Base-by-base conservation (phyloP, 2,888 invertebrate species). In the Scelioninae gen. 1 region DNA sequence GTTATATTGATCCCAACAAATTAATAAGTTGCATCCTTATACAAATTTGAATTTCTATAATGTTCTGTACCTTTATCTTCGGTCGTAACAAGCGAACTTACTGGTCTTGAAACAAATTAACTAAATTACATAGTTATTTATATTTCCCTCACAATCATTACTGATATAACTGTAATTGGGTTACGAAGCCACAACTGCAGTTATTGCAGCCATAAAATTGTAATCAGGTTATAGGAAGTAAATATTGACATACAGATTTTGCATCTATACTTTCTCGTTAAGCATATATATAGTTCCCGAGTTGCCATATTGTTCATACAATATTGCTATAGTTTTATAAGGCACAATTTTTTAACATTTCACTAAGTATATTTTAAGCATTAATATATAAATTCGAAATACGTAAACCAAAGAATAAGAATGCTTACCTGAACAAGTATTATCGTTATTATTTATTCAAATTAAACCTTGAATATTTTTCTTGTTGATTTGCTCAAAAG, bases 131-230 rank as follows among this genome's bases (percentile, higher is more conserved):
- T 49, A 49, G 63, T 63, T 63, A 49, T 49, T 63, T 45, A 63
- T 47, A 63, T 34, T 47, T 63, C 45, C 31, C 63, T 29, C 49
- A n/a, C 63, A 63, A 63, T 63, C 49, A 63, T 49, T 63, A 16
- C 49, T 6, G 40, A 11, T 40, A 51, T 34, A 51, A 65, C 51
- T 7, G 49, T 65, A 65, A 65, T 65, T 51, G 51, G 34, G 47
- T 47, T 49, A 49, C 11, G 23, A 47, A 23, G 51, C 65, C 32
- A 40, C n/a, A 65, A 51, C 38, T 40, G 29, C 34, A 56, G 56
- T 69, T 69, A 56, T 51, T 34, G 23, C 47, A 40, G 23, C 6
- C 60, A 31, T 51, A 53, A 55, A 62, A 63, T 16, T 62, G 53
- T 63, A 62, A 72, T 62, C 53, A 43, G 55, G 62, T 72, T 72